Conservation (phyloP, 1,140 invertebrate species). For the honey bee (Apis mellifera) region DNA sequence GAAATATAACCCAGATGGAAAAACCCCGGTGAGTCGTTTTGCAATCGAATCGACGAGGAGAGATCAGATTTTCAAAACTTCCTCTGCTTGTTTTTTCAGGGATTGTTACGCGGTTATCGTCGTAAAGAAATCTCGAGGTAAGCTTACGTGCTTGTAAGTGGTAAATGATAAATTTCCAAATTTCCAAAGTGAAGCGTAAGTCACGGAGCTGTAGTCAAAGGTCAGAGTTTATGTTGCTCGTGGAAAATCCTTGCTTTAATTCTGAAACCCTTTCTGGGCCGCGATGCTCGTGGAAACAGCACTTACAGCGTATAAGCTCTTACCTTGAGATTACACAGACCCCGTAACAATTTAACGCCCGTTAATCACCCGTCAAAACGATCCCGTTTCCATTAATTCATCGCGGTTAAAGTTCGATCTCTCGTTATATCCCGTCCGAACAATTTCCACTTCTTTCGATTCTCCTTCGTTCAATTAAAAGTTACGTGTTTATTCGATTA, state of each 20-base stretch:
- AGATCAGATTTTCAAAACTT: not conserved
- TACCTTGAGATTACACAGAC: constrained; percentile 71
- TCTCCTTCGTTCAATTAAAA: no score
- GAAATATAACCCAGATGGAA: not conserved
- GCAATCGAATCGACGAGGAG: not conserved
- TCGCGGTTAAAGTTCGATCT: not conserved
- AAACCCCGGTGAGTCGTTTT: constrained; percentile 31
- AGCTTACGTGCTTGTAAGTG: constrained; percentile 72
- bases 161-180: constrained; percentile 59
- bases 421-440: no score
- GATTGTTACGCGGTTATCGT: constrained; percentile 61
- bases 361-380: constrained; percentile 26
- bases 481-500: not conserved
- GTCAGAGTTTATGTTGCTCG: constrained; percentile 74
- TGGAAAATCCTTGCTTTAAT: constrained; percentile 39
- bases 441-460: no score
- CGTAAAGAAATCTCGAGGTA: constrained; percentile 70
- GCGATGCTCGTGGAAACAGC: constrained; percentile 51
- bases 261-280: not conserved
- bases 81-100: constrained; percentile 55
- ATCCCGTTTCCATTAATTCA: not conserved
- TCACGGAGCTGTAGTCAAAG: constrained; percentile 59
- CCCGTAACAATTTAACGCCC: constrained; percentile 24
- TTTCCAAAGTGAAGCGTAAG: constrained; percentile 3
- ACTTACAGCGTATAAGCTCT: constrained; percentile 79